Percentiles rank a stretch among this genome's conserved stretches.
Evolutionary conservation across 2,888 invertebrate genomes (phyloP).

Genomic region (Scaptomyza reducta): DNA sequence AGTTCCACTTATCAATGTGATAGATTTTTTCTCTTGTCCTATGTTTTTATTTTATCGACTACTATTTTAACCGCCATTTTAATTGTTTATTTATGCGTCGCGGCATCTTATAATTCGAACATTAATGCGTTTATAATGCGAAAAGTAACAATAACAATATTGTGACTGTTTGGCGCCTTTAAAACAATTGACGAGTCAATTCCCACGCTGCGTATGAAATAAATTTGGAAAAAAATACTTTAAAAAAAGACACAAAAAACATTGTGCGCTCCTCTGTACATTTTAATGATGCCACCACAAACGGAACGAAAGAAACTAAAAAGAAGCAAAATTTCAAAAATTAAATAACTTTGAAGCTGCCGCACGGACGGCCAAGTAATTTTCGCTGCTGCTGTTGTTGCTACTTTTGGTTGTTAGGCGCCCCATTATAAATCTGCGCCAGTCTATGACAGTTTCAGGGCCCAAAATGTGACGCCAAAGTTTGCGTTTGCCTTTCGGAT

Average conservation of each 20-base stretch:
- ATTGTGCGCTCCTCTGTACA: conserved; percentile 73
- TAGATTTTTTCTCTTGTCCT: conserved; percentile 13
- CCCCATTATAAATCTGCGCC: conserved; percentile 77
- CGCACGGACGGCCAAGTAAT: conserved; percentile 69
- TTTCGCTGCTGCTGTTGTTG: conserved; percentile 48
- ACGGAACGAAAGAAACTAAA: conserved; percentile 44
- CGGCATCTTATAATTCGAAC: conserved; percentile 48
- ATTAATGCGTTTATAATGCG: conserved; percentile 77
- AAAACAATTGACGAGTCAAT: conserved; percentile 70
- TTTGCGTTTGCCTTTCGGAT: conserved; percentile 41
- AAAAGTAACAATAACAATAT: conserved; percentile 39
- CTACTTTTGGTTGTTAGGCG: conserved; percentile 61
- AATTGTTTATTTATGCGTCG: conserved; percentile 61
- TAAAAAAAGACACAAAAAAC: conserved; percentile 56
- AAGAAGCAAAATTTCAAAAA: conserved; percentile 39
- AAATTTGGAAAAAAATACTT: conserved; percentile 61
- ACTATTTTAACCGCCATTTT: conserved; percentile 34
- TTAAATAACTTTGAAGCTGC: conserved; percentile 70
- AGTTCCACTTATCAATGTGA: conserved; percentile 60
- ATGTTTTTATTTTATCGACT: conserved; percentile 45
- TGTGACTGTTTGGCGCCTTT: conserved; percentile 63
- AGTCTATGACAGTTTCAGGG: conserved; percentile 72
- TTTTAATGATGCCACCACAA: conserved; percentile 74
- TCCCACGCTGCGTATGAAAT: conserved; percentile 79
- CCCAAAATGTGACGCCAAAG: conserved; percentile 63